Percentiles rank a stretch among this genome's conserved stretches.
Conservation (phyloP, 2,888 invertebrate genomes). For the Brachyopa scutellaris region DNA sequence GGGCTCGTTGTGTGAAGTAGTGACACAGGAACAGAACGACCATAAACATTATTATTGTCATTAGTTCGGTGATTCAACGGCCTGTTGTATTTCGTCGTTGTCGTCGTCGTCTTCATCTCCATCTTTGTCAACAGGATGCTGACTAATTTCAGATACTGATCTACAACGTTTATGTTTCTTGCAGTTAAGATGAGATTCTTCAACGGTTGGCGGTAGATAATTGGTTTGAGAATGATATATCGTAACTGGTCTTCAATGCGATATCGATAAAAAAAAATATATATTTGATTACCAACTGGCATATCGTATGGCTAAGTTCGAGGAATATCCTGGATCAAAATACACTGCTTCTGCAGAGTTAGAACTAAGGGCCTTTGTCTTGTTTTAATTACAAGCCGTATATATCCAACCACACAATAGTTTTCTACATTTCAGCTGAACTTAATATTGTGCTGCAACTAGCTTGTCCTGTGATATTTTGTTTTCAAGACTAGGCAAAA, state of each 20-base stretch:
- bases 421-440: no score
- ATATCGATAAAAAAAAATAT: constrained; percentile 35
- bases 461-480: no score
- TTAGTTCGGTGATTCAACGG: constrained; percentile 55
- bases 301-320: neutral
- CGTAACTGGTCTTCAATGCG: constrained; percentile 26
- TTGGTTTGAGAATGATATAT: constrained; percentile 39
- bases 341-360: no score
- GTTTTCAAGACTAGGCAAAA: no score
- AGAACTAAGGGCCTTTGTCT: no score
- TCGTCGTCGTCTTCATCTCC: constrained; percentile 63
- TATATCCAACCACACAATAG: no score
- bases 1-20: constrained; percentile 44
- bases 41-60: constrained; percentile 68
- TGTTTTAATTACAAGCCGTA: no score
- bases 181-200: constrained; percentile 44
- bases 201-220: constrained; percentile 35
- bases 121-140: constrained; percentile 71
- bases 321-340: neutral
- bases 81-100: constrained; percentile 63
- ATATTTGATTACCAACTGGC: constrained; percentile 33
- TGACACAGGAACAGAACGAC: constrained; percentile 48
- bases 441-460: no score
- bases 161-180: constrained; percentile 52
- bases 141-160: constrained; percentile 74